Percentiles rank a stretch among this genome's conserved stretches.
phyloP scores from a whole-genome alignment of 1,140 invertebrate genomes.

The Alviniconcha marisindica region DNA sequence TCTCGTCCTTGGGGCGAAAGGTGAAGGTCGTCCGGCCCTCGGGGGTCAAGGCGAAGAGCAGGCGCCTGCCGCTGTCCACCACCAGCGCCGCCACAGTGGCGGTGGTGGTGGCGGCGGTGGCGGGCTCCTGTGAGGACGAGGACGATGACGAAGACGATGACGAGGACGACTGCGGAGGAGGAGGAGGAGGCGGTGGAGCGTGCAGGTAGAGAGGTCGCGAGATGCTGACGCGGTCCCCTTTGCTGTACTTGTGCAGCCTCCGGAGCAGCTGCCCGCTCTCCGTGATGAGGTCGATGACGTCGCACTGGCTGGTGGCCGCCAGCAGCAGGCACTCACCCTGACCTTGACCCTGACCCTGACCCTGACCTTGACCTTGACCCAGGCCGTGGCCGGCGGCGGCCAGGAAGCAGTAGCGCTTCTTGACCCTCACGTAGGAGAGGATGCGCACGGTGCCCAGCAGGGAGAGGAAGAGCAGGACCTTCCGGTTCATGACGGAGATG shows the following conservation, averaged over 20 bases:
- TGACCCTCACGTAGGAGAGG: constrained; percentile 34
- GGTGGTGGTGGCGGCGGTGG: constrained; percentile 1
- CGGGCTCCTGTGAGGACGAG: constrained; percentile 27
- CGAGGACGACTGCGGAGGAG: too few species aligned
- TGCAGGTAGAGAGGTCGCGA: constrained; percentile 45
- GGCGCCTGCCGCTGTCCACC: constrained; percentile 41
- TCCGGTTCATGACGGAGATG: constrained; percentile 47
- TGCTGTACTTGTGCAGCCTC: constrained; percentile 33
- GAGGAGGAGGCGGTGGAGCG: not conserved
- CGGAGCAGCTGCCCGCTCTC: constrained; percentile 38
- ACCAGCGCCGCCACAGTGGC: constrained; percentile 28
- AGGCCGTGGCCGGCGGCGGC: constrained; percentile 23
- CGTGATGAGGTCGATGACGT: constrained; percentile 47
- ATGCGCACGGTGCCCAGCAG: constrained; percentile 45
- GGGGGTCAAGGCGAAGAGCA: constrained; percentile 30
- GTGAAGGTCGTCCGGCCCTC: constrained; percentile 41
- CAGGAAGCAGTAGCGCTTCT: constrained; percentile 45
- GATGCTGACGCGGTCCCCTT: constrained; percentile 38
- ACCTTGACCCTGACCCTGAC: not conserved
- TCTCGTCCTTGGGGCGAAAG: constrained; percentile 34
- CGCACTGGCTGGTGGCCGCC: constrained; percentile 46
- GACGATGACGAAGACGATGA: not conserved
- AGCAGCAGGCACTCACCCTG: constrained; percentile 28
- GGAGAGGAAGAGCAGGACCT: constrained; percentile 41
- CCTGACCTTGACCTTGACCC: constrained; percentile 1